phyloP scores from a whole-genome alignment of 2,888 invertebrate species.

The Labia minor region DNA sequence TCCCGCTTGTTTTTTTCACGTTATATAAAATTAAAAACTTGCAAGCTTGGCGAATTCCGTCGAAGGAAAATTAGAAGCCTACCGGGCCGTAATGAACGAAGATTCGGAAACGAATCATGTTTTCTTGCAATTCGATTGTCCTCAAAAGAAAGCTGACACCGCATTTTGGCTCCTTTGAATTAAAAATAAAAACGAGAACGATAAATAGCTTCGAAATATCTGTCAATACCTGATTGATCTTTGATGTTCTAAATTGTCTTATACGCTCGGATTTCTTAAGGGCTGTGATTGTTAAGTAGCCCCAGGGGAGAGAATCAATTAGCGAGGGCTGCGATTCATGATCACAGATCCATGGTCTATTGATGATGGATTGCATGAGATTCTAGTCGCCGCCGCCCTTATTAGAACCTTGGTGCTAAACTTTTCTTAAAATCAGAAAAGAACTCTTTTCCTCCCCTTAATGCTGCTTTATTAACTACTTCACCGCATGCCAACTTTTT shows the following conservation, averaged over 20 bases:
- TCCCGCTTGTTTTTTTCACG: neutral
- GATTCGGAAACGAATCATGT: neutral
- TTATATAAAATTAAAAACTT: neutral
- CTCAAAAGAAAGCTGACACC: conserved; percentile 3
- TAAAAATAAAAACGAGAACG: neutral
- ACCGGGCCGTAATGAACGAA: neutral
- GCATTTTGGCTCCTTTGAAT: neutral
- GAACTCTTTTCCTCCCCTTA: conserved; percentile 27
- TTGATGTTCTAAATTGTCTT: neutral
- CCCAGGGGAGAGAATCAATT: neutral
- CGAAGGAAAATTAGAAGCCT: conserved; percentile 1
- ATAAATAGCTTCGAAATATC: neutral
- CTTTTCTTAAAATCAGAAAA: conserved; percentile 25
- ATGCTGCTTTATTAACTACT: conserved; percentile 29
- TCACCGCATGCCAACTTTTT: conserved; percentile 27
- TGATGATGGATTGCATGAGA: conserved; percentile 26
- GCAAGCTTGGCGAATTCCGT: neutral
- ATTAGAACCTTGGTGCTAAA: conserved; percentile 14
- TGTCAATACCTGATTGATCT: neutral
- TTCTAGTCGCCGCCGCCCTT: conserved; percentile 7
- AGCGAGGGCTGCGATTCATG: neutral
- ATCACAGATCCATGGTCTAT: neutral
- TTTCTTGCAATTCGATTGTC: conserved; percentile 7
- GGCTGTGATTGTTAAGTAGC: too few relatives aligned
- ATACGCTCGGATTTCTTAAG: neutral